phyloP scores from a whole-genome alignment of 1,140 invertebrate species.

The Apis dorsata region DNA sequence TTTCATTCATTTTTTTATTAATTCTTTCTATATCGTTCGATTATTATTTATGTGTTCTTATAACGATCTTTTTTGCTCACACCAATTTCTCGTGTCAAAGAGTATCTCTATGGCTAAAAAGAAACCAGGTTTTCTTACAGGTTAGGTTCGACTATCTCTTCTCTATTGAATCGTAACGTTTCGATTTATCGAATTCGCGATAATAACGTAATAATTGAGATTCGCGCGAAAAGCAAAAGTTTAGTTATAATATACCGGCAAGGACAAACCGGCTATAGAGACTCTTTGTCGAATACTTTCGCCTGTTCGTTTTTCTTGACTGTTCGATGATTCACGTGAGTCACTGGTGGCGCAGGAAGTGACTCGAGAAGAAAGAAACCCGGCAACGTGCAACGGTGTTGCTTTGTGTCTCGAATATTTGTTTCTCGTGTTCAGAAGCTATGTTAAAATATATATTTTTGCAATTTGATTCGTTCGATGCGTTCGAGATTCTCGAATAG shows the following conservation, averaged over 20 bases:
- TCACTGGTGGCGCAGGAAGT: slow-evolving; percentile 61
- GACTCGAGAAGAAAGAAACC: slow-evolving; percentile 63
- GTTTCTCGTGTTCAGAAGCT: slow-evolving; percentile 12
- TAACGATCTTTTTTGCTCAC: neutral
- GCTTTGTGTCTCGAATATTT: slow-evolving; percentile 26
- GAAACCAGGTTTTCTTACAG: slow-evolving; percentile 3
- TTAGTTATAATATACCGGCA: too few species aligned
- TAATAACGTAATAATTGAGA: neutral
- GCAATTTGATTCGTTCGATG: neutral
- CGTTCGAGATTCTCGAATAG: neutral
- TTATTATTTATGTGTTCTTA: neutral
- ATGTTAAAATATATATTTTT: neutral
- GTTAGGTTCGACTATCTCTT: slow-evolving; percentile 30
- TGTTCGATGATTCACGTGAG: slow-evolving; percentile 59
- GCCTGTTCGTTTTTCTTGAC: slow-evolving; percentile 28
- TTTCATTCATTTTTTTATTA: neutral
- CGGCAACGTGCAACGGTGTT: slow-evolving; percentile 32
- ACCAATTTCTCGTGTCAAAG: slow-evolving; percentile 34
- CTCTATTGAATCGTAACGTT: neutral
- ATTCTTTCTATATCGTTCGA: neutral
- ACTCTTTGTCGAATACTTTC: slow-evolving; percentile 21
- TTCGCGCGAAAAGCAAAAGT: slow-evolving; percentile 4
- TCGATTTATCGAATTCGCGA: slow-evolving; percentile 16
- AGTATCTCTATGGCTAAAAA: neutral
- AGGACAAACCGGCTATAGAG: neutral